Percentiles rank a stretch among this genome's conserved stretches.
Evolutionary conservation across 2,797 vertebrate species (phyloP).

Genomic region (Cuculus canorus): DNA sequence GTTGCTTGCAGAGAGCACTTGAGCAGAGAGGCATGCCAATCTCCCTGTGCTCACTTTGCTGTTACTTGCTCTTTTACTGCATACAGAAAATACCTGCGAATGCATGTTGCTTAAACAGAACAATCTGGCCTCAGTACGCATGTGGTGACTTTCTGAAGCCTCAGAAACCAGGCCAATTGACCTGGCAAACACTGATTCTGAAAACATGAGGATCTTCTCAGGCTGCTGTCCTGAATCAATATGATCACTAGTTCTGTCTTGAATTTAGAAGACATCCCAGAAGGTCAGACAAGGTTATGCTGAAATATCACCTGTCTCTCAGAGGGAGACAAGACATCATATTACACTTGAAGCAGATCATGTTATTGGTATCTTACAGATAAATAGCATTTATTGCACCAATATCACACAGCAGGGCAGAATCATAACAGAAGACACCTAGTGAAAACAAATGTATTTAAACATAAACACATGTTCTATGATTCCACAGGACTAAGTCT

Average conservation of each 20-base stretch:
- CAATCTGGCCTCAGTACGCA: background rate
- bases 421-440: slow-evolving; percentile 43
- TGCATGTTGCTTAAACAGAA: background rate
- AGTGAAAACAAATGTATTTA: slow-evolving; percentile 55
- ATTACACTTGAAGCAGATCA: background rate
- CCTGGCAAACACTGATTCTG: background rate
- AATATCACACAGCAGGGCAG: slow-evolving; percentile 26
- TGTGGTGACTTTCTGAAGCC: background rate
- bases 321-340: background rate
- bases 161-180: background rate
- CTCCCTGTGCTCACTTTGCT: background rate
- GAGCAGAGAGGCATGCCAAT: background rate
- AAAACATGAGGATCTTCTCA: background rate
- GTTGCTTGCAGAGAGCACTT: background rate
- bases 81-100: background rate
- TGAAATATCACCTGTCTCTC: background rate
- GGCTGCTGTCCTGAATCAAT: background rate
- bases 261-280: background rate
- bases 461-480: slow-evolving; percentile 50
- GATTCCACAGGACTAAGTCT: slow-evolving; percentile 23
- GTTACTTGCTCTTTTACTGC: background rate
- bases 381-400: slow-evolving; percentile 30
- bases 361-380: slow-evolving; percentile 13
- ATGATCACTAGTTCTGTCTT: background rate
- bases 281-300: background rate